A percentile compares a stretch with the other conserved stretches of the same genome.
phyloP scores from a whole-genome alignment of 1,140 invertebrate genomes.

The Macrostomum lignano region DNA sequence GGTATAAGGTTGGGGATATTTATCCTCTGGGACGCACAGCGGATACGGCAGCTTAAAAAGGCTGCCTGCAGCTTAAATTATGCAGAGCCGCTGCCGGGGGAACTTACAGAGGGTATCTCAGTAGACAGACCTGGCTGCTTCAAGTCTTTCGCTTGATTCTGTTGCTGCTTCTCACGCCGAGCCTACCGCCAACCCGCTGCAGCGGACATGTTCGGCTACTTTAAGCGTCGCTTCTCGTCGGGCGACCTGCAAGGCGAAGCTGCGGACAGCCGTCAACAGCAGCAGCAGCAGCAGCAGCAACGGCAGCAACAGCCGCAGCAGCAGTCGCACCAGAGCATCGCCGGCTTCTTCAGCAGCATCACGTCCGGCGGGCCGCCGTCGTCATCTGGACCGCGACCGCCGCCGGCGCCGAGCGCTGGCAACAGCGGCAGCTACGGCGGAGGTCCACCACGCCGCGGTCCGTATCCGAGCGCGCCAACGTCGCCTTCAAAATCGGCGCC shows the following conservation, averaged over 20 bases:
- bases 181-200: not conserved
- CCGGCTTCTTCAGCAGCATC: not conserved
- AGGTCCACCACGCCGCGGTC: too few relatives aligned
- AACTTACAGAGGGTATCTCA: too few relatives aligned
- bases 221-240: slow-evolving; percentile 20
- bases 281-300: not conserved
- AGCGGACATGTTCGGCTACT: slow-evolving; percentile 1
- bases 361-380: not conserved
- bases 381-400: not conserved
- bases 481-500: slow-evolving; percentile 4
- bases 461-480: slow-evolving; percentile 7
- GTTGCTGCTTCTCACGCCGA: not conserved
- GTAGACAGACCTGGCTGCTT: too few relatives aligned
- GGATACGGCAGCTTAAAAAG: too few relatives aligned
- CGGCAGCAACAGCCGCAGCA: not conserved
- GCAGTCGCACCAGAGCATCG: not conserved
- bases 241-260: slow-evolving; percentile 24
- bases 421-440: too few relatives aligned
- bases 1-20: too few relatives aligned
- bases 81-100: too few relatives aligned
- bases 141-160: not conserved
- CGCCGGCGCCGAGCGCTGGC: not conserved
- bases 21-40: too few relatives aligned
- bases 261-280: slow-evolving; percentile 7
- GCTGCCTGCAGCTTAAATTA: too few relatives aligned